Evolutionary conservation across 2,113 vertebrate genomes (phyloP), one percentile per base, ranked within the genome.

Genomic region (Sardina pilchardus): DNA sequence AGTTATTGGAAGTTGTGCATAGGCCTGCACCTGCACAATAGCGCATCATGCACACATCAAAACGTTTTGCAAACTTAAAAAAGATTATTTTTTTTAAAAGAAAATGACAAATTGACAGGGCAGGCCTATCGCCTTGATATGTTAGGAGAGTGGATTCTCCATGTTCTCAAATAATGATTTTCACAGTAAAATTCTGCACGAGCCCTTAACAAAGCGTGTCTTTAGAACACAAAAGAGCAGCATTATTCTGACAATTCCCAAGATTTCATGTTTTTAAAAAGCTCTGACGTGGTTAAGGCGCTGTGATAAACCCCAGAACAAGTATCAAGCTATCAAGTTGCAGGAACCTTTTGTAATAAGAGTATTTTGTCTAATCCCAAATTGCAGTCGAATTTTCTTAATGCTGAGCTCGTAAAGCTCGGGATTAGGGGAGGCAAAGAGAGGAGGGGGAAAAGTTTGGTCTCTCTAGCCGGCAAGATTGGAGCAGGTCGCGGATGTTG

Each of bases 341-440:
- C 95, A 93, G 89, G 90, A 91, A 93, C 88, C 93, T 94, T 94
- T 95, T 95, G 94, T 94, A 95, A 96, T 94, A 95, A 96, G 94
- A 96, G 94, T 95, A 96, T 96, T 97, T 95, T 96, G 95, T 96
- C 95, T 97, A 97, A 97, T 97, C 96, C 97, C 94, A 96, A 96
- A 96, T 96, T 97, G 96, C 94, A 93, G 95, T 93, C 93, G 96
- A 95, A 95, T 96, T 96, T 96, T 95, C 94, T 95, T 96, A 96
- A 95, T 94, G 96, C 95, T 95, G 96, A 96, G 93, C 95, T 94
- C 93, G 90, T 96, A 97, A 97, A 97, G 95, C 93, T 96, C 93
- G 88, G 96, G 96, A 97, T 96, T 97, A 96, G 92, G 92, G 89
- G 89, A 90, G 85, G 85, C 83, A 81, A 86, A 84, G 80, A 87